phyloP scores from a whole-genome alignment of 1,140 invertebrate species.

The Oscheius sp. region DNA sequence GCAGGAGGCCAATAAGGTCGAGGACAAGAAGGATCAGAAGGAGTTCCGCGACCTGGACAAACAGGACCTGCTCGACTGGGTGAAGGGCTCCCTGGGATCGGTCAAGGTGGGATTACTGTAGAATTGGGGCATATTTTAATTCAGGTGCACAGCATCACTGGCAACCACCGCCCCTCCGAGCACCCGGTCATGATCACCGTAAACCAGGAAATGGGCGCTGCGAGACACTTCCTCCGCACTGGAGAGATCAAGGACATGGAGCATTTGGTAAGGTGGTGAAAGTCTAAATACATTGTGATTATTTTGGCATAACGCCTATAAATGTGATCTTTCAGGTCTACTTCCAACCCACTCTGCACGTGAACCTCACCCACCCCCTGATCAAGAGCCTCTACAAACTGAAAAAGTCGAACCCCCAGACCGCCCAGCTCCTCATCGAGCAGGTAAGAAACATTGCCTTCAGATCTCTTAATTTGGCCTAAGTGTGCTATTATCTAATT shows the following conservation, averaged over 20 bases:
- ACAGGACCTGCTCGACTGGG: constrained; percentile 74
- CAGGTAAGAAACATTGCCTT: too few relatives aligned
- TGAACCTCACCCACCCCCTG: constrained; percentile 85
- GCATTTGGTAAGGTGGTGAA: constrained; percentile 66
- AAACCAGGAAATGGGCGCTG: constrained; percentile 90
- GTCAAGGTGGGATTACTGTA: constrained; percentile 68
- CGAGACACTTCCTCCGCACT: constrained; percentile 79
- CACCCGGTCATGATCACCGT: constrained; percentile 86
- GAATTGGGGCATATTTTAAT: neutral
- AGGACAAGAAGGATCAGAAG: constrained; percentile 67
- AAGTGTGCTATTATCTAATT: constrained; percentile 11
- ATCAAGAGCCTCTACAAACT: constrained; percentile 82
- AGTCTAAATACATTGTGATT: too few relatives aligned
- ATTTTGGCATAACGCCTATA: too few relatives aligned
- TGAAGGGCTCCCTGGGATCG: constrained; percentile 74
- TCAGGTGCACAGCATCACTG: constrained; percentile 70
- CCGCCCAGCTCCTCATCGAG: constrained; percentile 79
- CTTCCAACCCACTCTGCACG: constrained; percentile 84
- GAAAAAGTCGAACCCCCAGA: constrained; percentile 72
- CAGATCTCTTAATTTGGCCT: too few relatives aligned
- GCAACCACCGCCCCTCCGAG: constrained; percentile 77
- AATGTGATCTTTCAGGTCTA: constrained; percentile 64
- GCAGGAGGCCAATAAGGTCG: constrained; percentile 65
- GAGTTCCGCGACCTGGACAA: constrained; percentile 70
- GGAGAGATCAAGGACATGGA: constrained; percentile 78